phyloP scores from a whole-genome alignment of 2,113 vertebrate species.

The Pelodiscus sinensis region DNA sequence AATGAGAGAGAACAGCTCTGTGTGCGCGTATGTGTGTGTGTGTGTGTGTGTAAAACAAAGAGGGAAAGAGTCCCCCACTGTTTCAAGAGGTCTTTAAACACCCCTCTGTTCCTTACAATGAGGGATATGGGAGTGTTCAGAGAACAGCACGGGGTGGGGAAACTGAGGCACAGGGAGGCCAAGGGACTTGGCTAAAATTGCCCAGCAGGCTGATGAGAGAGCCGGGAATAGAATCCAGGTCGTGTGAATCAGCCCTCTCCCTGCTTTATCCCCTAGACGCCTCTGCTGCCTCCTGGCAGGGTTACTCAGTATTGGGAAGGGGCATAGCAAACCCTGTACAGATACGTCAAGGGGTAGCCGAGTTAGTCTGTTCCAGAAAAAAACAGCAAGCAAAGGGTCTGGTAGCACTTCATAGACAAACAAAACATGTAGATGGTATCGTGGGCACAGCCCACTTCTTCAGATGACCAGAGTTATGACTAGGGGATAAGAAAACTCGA shows the following conservation, averaged over 20 bases:
- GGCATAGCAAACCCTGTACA: neutral
- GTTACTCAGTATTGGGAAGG: neutral
- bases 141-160: neutral
- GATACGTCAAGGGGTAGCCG: too few species aligned
- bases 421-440: too few species aligned
- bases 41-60: neutral
- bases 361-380: too few species aligned
- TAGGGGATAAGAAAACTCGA: too few species aligned
- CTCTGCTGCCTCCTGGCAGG: neutral
- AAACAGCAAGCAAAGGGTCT: too few species aligned
- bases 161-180: neutral
- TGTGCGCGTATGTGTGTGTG: neutral
- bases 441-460: too few species aligned
- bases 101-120: neutral
- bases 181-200: neutral
- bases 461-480: too few species aligned
- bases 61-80: too few species aligned
- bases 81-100: neutral
- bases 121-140: too few species aligned
- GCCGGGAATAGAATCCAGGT: neutral
- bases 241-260: neutral
- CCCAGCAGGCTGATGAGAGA: neutral
- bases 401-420: too few species aligned
- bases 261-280: neutral
- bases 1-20: neutral